Evolutionary conservation across 2,797 vertebrate genomes (phyloP).

Genomic region (Simalia tracyae): DNA sequence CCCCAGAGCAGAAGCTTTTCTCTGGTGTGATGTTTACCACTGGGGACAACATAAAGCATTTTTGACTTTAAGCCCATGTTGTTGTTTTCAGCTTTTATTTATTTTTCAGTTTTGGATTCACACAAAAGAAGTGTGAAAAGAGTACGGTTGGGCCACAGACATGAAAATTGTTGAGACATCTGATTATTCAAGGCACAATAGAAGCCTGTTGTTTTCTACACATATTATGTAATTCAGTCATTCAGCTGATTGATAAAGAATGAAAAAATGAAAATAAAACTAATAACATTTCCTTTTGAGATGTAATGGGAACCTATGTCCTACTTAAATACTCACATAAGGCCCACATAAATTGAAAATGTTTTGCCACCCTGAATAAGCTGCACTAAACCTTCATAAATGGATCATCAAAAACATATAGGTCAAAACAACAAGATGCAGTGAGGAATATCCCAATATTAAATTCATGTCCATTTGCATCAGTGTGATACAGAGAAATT

Average conservation of each 20-base stretch:
- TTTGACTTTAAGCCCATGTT: constrained; percentile 47
- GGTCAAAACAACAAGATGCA: constrained; percentile 2
- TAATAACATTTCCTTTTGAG: background rate
- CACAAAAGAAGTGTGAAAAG: background rate
- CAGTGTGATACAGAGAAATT: background rate
- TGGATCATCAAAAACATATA: background rate
- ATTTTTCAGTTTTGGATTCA: constrained; percentile 15
- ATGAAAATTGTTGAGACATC: background rate
- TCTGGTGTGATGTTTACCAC: constrained; percentile 11
- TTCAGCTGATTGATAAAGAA: background rate
- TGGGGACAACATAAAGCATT: constrained; percentile 26
- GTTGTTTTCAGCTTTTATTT: constrained; percentile 53
- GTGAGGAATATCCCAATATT: background rate
- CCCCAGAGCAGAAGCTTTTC: constrained; percentile 29
- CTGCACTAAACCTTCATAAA: constrained; percentile 15
- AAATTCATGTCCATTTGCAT: background rate
- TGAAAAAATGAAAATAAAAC: background rate
- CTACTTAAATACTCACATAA: background rate
- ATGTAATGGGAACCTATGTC: background rate
- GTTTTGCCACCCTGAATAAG: background rate
- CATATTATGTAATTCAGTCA: constrained; percentile 8
- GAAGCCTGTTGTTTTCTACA: background rate
- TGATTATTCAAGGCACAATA: background rate
- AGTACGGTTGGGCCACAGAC: background rate
- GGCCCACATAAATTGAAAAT: background rate